phyloP scores from a whole-genome alignment of 2,888 invertebrate species.

The Microdon myrmicae region DNA sequence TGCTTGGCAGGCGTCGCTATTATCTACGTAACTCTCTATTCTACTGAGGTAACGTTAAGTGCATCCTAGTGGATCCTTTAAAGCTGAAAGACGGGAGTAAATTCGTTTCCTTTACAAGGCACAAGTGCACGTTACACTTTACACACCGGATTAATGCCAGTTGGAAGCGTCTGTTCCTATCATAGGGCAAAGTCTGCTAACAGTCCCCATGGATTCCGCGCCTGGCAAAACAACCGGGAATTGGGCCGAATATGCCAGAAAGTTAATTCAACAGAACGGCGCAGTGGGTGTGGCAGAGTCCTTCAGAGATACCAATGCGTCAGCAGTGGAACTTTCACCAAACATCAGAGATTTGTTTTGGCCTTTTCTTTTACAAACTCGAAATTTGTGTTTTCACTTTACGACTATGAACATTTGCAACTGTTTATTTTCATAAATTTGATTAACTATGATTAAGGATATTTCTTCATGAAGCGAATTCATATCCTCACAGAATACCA shows the following conservation, averaged over 20 bases:
- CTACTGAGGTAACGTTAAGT: constrained; percentile 29
- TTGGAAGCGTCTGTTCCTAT: constrained; percentile 5
- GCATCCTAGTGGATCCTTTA: constrained; percentile 38
- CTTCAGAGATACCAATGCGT: constrained; percentile 5
- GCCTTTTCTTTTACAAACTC: constrained; percentile 6
- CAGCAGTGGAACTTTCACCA: constrained; percentile 14
- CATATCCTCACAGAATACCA: no score
- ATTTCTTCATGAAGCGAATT: no score
- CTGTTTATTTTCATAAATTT: no score
- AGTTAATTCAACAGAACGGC: constrained; percentile 26
- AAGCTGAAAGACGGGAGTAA: constrained; percentile 25
- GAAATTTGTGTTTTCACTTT: constrained; percentile 9
- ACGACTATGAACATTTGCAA: no score
- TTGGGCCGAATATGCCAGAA: constrained; percentile 33
- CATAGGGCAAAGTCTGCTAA: constrained; percentile 16
- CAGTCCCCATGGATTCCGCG: constrained; percentile 11
- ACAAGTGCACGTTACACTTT: constrained; percentile 34
- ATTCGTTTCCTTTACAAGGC: constrained; percentile 25
- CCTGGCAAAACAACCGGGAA: constrained; percentile 8
- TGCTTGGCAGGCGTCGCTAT: constrained; percentile 45
- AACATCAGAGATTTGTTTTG: constrained; percentile 14
- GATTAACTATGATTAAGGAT: no score
- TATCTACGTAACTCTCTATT: constrained; percentile 37
- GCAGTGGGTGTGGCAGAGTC: neutral
- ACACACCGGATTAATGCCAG: neutral